Evolutionary conservation across 2,888 invertebrate genomes (phyloP).

Genomic region (Malachius bipustulatus): DNA sequence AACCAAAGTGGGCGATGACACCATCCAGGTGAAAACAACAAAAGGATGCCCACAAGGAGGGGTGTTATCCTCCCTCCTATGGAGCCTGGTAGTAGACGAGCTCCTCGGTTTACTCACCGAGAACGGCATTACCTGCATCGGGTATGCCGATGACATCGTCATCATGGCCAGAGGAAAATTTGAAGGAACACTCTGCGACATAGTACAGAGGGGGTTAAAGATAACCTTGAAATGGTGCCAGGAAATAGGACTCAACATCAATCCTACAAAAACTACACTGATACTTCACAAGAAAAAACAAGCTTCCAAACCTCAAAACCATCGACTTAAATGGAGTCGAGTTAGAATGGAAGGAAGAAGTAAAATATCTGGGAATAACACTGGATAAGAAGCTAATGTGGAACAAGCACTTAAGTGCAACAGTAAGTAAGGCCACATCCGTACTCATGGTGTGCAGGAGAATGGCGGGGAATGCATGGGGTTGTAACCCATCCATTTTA

Average conservation of each 20-base stretch:
- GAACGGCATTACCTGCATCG: conserved; percentile 5
- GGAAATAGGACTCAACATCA: conserved; percentile 7
- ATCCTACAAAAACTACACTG: conserved; percentile 11
- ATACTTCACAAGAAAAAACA: no score
- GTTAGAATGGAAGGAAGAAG: no score
- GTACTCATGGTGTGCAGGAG: no score
- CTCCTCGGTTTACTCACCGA: conserved; percentile 15
- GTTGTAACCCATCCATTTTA: no score
- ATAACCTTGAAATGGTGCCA: conserved; percentile 10
- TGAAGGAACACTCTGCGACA: neutral
- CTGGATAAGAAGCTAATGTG: no score
- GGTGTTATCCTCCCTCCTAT: conserved; percentile 24
- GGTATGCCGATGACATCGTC: conserved; percentile 13
- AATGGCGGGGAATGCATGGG: no score
- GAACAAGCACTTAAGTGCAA: no score
- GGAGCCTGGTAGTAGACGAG: conserved; percentile 23
- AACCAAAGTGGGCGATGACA: no score
- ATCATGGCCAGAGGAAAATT: conserved; percentile 9
- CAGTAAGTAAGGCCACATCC: no score
- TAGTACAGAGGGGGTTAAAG: conserved; percentile 5
- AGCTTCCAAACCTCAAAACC: no score
- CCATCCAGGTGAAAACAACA: neutral
- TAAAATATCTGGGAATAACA: no score
- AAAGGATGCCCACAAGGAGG: conserved; percentile 25
- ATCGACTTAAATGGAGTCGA: no score